Evolutionary conservation across 2,888 invertebrate genomes (phyloP).

Genomic region (Anticlea derivata): DNA sequence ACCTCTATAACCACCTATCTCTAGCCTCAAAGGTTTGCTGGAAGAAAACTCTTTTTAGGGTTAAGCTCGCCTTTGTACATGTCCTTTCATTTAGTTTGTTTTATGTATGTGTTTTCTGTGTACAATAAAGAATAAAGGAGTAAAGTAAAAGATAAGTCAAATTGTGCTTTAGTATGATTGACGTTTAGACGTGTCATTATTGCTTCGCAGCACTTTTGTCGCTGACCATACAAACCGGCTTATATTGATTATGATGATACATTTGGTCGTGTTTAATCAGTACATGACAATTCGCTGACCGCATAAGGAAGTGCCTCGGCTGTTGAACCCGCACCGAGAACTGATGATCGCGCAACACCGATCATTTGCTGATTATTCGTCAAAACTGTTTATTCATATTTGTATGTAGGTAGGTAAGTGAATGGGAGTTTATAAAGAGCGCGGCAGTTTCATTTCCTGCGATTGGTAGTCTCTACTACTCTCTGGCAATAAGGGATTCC

Average conservation of each 20-base stretch:
- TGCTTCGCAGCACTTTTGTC: constrained; percentile 15
- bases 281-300: constrained; percentile 21
- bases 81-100: too few species aligned
- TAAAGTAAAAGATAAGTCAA: too few species aligned
- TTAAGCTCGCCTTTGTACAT: too few species aligned
- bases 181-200: neutral
- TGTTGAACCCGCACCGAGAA: constrained; percentile 66
- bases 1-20: too few species aligned
- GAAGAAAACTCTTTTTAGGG: too few species aligned
- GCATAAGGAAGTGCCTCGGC: constrained; percentile 66
- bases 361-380: constrained; percentile 17
- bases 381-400: constrained; percentile 8
- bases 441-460: neutral
- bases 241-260: constrained; percentile 22
- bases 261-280: constrained; percentile 21
- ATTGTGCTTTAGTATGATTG: too few species aligned
- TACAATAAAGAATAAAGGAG: too few species aligned
- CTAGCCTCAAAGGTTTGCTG: too few species aligned
- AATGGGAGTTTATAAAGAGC: neutral
- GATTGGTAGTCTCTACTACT: neutral
- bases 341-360: constrained; percentile 27
- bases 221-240: constrained; percentile 11
- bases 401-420: constrained; percentile 10
- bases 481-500: too few species aligned
- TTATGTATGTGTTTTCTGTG: too few species aligned